Evolutionary conservation across 2,113 vertebrate species (phyloP), one percentile per base, ranked within the genome.

Genomic region (Erythrocercus mccallii): DNA sequence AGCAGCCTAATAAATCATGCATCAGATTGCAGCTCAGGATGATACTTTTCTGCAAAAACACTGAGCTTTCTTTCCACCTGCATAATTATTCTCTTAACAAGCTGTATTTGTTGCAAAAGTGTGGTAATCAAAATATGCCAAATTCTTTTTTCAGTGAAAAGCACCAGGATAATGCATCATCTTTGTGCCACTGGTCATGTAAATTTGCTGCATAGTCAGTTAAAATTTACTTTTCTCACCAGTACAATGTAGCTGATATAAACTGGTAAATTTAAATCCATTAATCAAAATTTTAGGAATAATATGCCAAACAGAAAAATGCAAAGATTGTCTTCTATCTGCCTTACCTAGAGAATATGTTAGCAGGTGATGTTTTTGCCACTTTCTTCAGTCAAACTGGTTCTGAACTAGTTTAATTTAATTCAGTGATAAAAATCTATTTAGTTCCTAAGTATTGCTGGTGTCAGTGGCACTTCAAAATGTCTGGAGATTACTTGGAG

Each of bases 1-100:
- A 96, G 94, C 86, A 93, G 40, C 60, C 54, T 97, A 92, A 96
- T 81, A 56, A 94, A 82, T 93, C 61, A 72, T 82, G 81, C 20
- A 93, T 86, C 30, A 95, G 93, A 90, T 72, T 84, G 48, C 61
- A 71, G 44, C 28, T 94, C 64, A 76, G 71, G 83, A 54, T 93
- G 56, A 50, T 22, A 73, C 50, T 82, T 90, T 68, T 83, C 61
- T 78, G 90, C 68, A 82, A 93, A 95, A 92, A 31, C 38, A 80
- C 31, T 81, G 56, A 72, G 58, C 51, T 84, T 95, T 81, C 72
- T 82, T 78, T 84, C 81, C 35, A 82, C 5, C 33, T 95, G 47
- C 37, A 28, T 57, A 79, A 53, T 42, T 62, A 25, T 37, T 68
- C 16, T 86, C 23, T 38, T 91, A 85, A 91, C 21, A 93, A 86